Percentiles rank a stretch among this genome's conserved stretches.
Conservation (phyloP, 2,113 vertebrate genomes). For the Hydropotes inermis region DNA sequence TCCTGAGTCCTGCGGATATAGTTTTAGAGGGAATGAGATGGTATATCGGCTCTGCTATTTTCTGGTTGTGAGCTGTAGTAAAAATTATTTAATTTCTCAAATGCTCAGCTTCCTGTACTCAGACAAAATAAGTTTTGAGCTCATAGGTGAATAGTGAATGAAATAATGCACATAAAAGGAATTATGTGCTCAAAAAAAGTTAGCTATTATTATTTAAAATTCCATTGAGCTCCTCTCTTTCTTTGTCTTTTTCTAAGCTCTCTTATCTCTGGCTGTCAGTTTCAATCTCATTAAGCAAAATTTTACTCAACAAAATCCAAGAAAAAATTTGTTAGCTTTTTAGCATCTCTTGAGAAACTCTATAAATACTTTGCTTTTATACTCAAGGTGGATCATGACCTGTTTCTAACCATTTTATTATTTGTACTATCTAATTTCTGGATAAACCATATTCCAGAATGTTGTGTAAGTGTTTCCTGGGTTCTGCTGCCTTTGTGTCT, state of each 20-base stretch:
- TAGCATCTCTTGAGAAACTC: neutral
- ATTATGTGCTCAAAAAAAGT: neutral
- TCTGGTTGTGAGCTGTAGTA: neutral
- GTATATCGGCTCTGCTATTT: neutral
- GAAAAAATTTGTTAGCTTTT: neutral
- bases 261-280: neutral
- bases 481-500: neutral
- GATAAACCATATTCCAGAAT: neutral
- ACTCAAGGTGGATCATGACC: neutral
- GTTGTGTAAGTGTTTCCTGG: neutral
- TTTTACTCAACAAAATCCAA: neutral
- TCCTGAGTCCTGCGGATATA: neutral
- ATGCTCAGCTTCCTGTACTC: neutral
- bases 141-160: neutral
- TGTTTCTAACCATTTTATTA: neutral
- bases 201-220: neutral
- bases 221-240: neutral
- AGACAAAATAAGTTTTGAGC: neutral
- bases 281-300: constrained; percentile 37
- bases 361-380: neutral
- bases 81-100: neutral
- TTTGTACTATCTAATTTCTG: neutral
- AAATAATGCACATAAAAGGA: neutral
- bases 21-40: neutral
- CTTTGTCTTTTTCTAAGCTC: neutral